Evolutionary conservation across 1,140 invertebrate genomes (phyloP).

Genomic region (Heliconius melpomene): DNA sequence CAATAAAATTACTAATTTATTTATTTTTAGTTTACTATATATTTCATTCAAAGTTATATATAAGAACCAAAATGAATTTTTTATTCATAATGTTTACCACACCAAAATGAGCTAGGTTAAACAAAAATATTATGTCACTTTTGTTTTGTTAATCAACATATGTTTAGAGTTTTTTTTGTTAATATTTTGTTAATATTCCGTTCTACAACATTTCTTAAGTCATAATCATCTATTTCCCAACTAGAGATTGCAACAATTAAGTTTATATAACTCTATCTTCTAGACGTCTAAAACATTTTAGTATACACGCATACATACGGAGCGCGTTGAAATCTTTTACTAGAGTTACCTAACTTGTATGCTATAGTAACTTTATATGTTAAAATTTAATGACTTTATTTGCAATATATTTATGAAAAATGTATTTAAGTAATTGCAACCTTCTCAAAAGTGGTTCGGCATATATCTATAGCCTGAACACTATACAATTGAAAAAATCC

Average conservation of each 20-base stretch:
- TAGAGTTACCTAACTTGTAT: slow-evolving; percentile 28
- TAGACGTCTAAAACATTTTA: slow-evolving; percentile 5
- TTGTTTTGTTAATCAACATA: too few relatives aligned
- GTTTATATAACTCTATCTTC: slow-evolving; percentile 19
- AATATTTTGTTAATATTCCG: not conserved
- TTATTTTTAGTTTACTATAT: too few relatives aligned
- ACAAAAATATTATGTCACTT: too few relatives aligned
- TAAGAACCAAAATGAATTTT: too few relatives aligned
- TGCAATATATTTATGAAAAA: not conserved
- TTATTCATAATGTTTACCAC: too few relatives aligned
- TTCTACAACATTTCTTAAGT: not conserved
- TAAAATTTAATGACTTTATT: not conserved
- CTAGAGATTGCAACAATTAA: slow-evolving; percentile 1
- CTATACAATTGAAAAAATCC: not conserved
- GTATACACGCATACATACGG: slow-evolving; percentile 17
- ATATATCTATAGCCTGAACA: not conserved
- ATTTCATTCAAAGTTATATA: too few relatives aligned
- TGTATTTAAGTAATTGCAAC: not conserved
- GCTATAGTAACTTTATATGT: not conserved
- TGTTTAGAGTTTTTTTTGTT: not conserved
- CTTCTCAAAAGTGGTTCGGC: not conserved
- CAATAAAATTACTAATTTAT: too few relatives aligned
- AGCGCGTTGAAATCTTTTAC: slow-evolving; percentile 57
- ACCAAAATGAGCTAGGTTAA: too few relatives aligned
- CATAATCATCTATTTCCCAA: slow-evolving; percentile 15